Evolutionary conservation across 2,888 invertebrate species (phyloP), one percentile per base, ranked within the genome.

Genomic region (Dicycla oo): DNA sequence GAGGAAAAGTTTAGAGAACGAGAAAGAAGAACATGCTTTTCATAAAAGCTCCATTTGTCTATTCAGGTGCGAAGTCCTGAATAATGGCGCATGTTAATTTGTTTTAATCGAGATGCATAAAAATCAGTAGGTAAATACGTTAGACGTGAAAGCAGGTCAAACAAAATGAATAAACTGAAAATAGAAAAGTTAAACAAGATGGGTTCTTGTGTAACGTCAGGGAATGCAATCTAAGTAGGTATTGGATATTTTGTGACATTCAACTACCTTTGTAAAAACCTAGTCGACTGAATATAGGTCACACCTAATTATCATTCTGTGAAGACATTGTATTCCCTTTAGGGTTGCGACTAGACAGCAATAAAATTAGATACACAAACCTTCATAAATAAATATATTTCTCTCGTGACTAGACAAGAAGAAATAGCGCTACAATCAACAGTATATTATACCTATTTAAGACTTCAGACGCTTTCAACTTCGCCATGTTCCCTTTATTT

Each of bases 261-360:
- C 54, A 40, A 49, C 10, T 13, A 69, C 15, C 58, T 60, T 60
- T 30, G 26, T 11, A 8, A 65, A 38, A 40, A 40, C 10, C 18
- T 47, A 40, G 58, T 51, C 4, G 34, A 13, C 11, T 15, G n/a
- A 58, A 75, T 58, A 20, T 63, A 75, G 75, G 76, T 43, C 63
- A 43, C 69, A 49, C 49, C n/a, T 64, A 43, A 75, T 75, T 64
- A 45, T 34, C 38, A 75, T 49, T 76, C 47, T 40, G 61, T 3
- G 34, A 51, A 61, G 45, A 43, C 20, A 40, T 63, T 47, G 30
- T 62, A 57, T 49, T 49, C 34, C 15, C n/a, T 13, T n/a, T 45
- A 57, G 49, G 56, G 20, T 47, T 30, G 30, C 38, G 49, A 40
- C n/a, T 43, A 30, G 71, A 11, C 23, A 20, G 15, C 54, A 30